Evolutionary conservation across 2,113 vertebrate genomes (phyloP).

Genomic region (Dipodomys stephensi): DNA sequence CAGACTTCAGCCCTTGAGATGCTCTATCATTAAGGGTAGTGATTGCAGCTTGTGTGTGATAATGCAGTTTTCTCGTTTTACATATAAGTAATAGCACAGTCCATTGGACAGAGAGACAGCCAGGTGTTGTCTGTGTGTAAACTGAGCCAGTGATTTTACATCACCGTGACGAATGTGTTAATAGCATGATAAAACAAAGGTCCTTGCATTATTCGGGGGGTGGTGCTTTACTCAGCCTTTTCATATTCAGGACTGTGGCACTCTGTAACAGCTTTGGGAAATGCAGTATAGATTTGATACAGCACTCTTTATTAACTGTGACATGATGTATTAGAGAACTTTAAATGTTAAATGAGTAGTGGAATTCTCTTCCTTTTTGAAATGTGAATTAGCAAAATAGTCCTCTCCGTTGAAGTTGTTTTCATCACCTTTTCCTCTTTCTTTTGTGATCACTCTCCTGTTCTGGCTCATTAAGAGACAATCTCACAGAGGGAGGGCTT

Average conservation of each 20-base stretch:
- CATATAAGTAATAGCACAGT: conserved; percentile 80
- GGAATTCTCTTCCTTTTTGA: conserved; percentile 28
- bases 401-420: conserved; percentile 69
- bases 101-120: conserved; percentile 77
- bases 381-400: conserved; percentile 78
- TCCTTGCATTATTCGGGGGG: conserved; percentile 67
- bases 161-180: conserved; percentile 71
- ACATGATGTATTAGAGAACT: conserved; percentile 65
- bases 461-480: neutral
- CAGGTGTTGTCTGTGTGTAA: conserved; percentile 70
- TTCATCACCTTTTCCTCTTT: neutral
- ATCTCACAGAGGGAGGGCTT: neutral
- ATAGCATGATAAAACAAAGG: conserved; percentile 73
- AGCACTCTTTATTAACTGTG: conserved; percentile 80
- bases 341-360: conserved; percentile 56
- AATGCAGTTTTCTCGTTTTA: conserved; percentile 72
- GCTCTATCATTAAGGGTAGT: conserved; percentile 70
- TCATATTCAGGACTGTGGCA: conserved; percentile 65
- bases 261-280: conserved; percentile 62
- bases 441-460: neutral
- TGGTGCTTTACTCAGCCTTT: conserved; percentile 74
- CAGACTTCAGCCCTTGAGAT: conserved; percentile 76
- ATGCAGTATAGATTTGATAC: conserved; percentile 65
- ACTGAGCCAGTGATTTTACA: conserved; percentile 76
- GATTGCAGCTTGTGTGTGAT: conserved; percentile 76